Evolutionary conservation across 2,113 vertebrate species (phyloP).

Genomic region (Dryoscopus gambensis): DNA sequence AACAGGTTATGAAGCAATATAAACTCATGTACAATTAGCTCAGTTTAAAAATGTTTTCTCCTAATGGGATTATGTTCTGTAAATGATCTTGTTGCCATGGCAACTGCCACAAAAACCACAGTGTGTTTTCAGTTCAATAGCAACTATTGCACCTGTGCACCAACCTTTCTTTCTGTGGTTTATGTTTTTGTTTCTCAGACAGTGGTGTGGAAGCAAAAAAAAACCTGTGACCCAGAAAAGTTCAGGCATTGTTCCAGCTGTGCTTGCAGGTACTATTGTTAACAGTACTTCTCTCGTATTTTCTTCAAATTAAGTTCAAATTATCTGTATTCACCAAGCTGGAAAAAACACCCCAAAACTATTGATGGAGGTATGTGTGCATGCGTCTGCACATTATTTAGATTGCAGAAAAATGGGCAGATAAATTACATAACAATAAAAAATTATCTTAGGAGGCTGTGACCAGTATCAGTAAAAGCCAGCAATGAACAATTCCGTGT

Average conservation of each 20-base stretch:
- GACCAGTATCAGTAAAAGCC: neutral
- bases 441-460: neutral
- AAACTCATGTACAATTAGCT: conserved; percentile 71
- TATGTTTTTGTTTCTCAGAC: neutral
- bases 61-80: conserved; percentile 73
- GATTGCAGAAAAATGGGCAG: neutral
- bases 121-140: conserved; percentile 51
- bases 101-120: conserved; percentile 69
- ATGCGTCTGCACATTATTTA: neutral
- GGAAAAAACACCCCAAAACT: neutral
- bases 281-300: neutral
- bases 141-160: conserved; percentile 69
- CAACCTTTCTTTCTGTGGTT: conserved; percentile 50
- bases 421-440: neutral
- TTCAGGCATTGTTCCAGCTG: conserved; percentile 30
- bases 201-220: neutral
- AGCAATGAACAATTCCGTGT: neutral
- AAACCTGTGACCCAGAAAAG: conserved; percentile 14
- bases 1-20: conserved; percentile 65
- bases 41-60: conserved; percentile 68
- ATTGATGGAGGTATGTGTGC: neutral
- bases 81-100: conserved; percentile 71
- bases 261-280: neutral
- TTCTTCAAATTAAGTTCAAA: neutral
- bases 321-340: neutral